Evolutionary conservation across 2,888 invertebrate genomes (phyloP).

Genomic region (Ceramica pisi): DNA sequence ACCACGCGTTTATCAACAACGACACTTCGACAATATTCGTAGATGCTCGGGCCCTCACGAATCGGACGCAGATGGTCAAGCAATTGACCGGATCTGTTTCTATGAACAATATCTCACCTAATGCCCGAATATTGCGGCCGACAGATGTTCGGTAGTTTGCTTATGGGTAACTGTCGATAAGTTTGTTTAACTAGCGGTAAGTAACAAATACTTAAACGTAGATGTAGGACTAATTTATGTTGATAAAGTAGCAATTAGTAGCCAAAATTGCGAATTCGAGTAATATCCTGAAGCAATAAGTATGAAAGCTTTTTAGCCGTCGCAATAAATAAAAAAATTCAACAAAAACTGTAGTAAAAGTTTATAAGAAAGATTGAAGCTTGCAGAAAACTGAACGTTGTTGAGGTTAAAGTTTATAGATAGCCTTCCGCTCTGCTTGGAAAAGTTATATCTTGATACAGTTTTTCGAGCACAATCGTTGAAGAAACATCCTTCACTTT

Average conservation of each 20-base stretch:
- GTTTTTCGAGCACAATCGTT: constrained; percentile 33
- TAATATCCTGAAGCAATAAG: background rate
- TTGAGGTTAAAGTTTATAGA: constrained; percentile 43
- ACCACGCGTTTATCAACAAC: constrained; percentile 75
- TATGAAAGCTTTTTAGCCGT: background rate
- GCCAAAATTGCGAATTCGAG: background rate
- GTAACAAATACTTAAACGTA: constrained; percentile 30
- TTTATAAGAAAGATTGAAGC: constrained; percentile 43
- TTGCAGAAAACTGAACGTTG: constrained; percentile 36
- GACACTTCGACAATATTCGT: constrained; percentile 54
- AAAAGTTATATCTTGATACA: constrained; percentile 34
- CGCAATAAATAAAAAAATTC: constrained; percentile 30
- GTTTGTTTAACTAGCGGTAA: constrained; percentile 60
- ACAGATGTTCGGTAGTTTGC: constrained; percentile 76
- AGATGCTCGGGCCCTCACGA: constrained; percentile 61
- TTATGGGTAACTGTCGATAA: constrained; percentile 52
- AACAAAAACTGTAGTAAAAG: constrained; percentile 18
- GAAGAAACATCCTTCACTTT: constrained; percentile 4
- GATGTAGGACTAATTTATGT: background rate
- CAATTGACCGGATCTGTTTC: constrained; percentile 83
- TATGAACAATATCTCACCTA: constrained; percentile 83
- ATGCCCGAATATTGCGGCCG: constrained; percentile 77
- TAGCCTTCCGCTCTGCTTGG: constrained; percentile 23
- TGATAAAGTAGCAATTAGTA: background rate
- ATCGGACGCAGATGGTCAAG: constrained; percentile 84